Evolutionary conservation across 1,140 invertebrate genomes (phyloP).

Genomic region (Drosophila hydei): DNA sequence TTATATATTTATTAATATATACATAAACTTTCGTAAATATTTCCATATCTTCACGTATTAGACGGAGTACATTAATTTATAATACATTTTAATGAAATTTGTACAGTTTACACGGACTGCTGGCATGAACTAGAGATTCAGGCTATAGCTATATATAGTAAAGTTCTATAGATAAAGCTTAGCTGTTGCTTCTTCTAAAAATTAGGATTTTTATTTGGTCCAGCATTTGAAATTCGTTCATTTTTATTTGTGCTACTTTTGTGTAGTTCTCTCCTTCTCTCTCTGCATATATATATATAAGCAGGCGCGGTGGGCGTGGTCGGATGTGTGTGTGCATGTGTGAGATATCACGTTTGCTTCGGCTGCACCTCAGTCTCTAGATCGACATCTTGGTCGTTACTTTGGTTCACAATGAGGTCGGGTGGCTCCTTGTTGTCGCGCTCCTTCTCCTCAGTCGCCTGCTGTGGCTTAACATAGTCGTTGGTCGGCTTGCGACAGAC

Average conservation of each 20-base stretch:
- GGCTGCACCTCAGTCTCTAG: constrained; percentile 6
- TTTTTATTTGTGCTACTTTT: background rate
- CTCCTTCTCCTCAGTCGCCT: constrained; percentile 5
- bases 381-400: constrained; percentile 11
- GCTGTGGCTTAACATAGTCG: constrained; percentile 12
- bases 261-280: background rate
- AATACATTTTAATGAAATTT: too few species aligned
- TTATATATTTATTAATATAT: background rate
- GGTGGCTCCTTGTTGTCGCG: constrained; percentile 49
- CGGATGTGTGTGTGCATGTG: background rate
- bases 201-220: background rate
- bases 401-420: constrained; percentile 57
- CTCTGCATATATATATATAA: background rate
- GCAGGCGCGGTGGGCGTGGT: constrained; percentile 22
- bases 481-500: constrained; percentile 71
- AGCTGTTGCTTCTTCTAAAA: too few species aligned
- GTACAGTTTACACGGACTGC: too few species aligned
- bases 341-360: constrained; percentile 30
- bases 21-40: background rate
- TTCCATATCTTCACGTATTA: too few species aligned
- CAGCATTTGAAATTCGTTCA: constrained; percentile 9
- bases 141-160: too few species aligned
- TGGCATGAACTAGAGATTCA: too few species aligned
- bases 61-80: too few species aligned
- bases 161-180: too few species aligned